A percentile compares a stretch with the other conserved stretches of the same genome.
phyloP scores from a whole-genome alignment of 2,113 vertebrate genomes.

The Ceyx margarethae region DNA sequence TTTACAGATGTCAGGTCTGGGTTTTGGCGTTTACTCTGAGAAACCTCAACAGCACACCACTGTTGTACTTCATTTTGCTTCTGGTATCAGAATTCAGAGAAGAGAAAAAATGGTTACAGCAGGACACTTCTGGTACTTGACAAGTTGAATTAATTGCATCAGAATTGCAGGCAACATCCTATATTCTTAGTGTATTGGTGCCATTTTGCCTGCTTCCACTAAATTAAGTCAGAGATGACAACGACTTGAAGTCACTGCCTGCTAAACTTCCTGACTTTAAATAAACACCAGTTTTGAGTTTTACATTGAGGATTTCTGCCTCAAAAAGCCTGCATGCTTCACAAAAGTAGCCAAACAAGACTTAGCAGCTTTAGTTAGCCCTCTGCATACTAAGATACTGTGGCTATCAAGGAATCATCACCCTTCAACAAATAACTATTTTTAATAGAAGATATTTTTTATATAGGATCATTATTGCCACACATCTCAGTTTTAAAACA shows the following conservation, averaged over 20 bases:
- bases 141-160: neutral
- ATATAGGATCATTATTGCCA: neutral
- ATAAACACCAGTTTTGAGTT: neutral
- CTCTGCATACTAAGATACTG: neutral
- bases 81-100: constrained; percentile 39
- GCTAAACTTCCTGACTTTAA: neutral
- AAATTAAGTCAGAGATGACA: neutral
- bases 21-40: constrained; percentile 67
- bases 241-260: neutral
- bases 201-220: constrained; percentile 14
- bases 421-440: neutral
- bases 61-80: constrained; percentile 25
- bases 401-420: neutral
- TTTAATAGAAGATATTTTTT: neutral
- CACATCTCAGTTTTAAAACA: neutral
- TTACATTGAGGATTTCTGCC: neutral
- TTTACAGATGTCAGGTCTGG: neutral
- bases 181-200: neutral
- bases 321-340: constrained; percentile 41
- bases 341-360: constrained; percentile 36
- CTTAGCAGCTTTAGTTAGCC: constrained; percentile 1
- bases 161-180: neutral
- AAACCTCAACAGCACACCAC: constrained; percentile 45
- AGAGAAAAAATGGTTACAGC: constrained; percentile 52
- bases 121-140: constrained; percentile 29